These are phyloP conservation scores for Thinocorus orbignyianus DNA, from an alignment of 2,113 vertebrate genomes.

Conservation along the genomic window DNA sequence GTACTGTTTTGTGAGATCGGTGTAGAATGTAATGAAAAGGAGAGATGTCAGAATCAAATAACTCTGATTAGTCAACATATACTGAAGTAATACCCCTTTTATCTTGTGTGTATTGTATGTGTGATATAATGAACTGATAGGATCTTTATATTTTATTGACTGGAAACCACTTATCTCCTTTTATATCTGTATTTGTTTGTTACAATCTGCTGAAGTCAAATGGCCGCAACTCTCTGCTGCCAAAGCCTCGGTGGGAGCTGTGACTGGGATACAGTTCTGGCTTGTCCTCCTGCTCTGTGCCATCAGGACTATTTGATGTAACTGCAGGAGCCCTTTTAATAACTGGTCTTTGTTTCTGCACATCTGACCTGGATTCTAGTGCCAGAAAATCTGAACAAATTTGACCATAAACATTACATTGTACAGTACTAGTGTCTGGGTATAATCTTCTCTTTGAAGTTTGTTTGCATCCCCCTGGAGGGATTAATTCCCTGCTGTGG, in stretches of 20 bases:
- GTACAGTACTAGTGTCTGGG: slow-evolving; percentile 76
- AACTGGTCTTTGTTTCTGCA: slow-evolving; percentile 65
- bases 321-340: slow-evolving; percentile 65
- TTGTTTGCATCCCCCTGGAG: slow-evolving; percentile 74
- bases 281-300: slow-evolving; percentile 37
- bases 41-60: neutral
- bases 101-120: neutral
- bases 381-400: slow-evolving; percentile 70
- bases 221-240: neutral
- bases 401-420: slow-evolving; percentile 73
- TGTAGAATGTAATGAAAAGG: neutral
- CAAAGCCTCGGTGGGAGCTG: neutral
- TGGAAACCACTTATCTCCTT: neutral
- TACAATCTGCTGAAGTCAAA: neutral
- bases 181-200: neutral
- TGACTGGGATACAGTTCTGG: slow-evolving; percentile 9
- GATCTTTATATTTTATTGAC: neutral
- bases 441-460: slow-evolving; percentile 81
- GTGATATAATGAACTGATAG: neutral
- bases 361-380: slow-evolving; percentile 68
- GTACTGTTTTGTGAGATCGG: neutral
- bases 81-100: neutral
- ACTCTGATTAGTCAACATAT: neutral
- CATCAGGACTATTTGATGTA: slow-evolving; percentile 45
- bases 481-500: slow-evolving; percentile 80